A percentile compares a stretch with the other conserved stretches of the same genome.
Conservation (phyloP, 2,797 vertebrate genomes). For the Chlorospingus flavigularis region DNA sequence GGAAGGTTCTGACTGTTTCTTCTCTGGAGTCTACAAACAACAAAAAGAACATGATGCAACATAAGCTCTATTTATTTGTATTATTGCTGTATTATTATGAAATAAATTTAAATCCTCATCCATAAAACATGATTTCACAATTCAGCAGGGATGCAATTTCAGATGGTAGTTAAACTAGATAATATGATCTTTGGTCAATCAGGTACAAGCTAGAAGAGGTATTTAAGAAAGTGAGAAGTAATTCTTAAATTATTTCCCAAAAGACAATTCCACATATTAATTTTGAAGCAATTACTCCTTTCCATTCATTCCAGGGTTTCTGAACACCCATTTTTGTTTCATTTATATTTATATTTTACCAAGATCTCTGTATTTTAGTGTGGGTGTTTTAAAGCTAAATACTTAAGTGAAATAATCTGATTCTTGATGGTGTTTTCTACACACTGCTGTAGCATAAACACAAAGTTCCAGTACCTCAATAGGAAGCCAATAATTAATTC, state of each 20-base stretch:
- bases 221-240: not conserved
- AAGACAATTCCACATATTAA: not conserved
- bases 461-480: not conserved
- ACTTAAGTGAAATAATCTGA: not conserved
- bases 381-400: not conserved
- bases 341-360: not conserved
- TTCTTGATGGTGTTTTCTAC: not conserved
- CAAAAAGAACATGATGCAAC: not conserved
- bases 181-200: not conserved
- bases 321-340: not conserved
- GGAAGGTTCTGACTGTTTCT: conserved; percentile 92
- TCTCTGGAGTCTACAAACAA: conserved; percentile 91
- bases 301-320: not conserved
- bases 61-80: not conserved
- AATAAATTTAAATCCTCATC: conserved; percentile 7
- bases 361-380: not conserved
- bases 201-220: not conserved
- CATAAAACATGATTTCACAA: not conserved
- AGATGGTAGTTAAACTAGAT: not conserved
- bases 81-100: not conserved
- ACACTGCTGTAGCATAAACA: not conserved
- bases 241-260: not conserved
- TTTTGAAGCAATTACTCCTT: not conserved
- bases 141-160: not conserved
- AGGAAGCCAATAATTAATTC: not conserved